Evolutionary conservation across 2,797 vertebrate genomes (phyloP), one percentile per base, ranked within the genome.

Genomic region (Dendrocincla tyrannina): DNA sequence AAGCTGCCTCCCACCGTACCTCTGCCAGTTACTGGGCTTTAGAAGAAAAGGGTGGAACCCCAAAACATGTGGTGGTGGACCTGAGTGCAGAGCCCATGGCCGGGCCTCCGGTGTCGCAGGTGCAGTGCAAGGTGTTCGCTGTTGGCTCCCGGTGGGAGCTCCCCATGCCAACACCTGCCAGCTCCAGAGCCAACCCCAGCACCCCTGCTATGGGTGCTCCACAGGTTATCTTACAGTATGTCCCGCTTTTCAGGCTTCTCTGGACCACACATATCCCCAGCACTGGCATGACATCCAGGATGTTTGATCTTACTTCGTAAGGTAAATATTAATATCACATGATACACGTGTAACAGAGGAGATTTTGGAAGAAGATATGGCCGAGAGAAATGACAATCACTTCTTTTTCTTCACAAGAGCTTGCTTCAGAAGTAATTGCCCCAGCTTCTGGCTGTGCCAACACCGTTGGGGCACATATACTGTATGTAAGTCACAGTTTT

Each of bases 11-110:
- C 50, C 1, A 4, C 10, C 1, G 1, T 2, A 4, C n/a, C 7
- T 2, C 44, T 7, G 50, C 1, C 1, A 25, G 1, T 2, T 0
- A 1, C 0, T 5, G 17, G 44, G 22, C 33, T 35, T 33, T 4
- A 8, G 35, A 32, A 39, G 35, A 39, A 9, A 25, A 22, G 53
- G 56, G 42, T 8, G 10, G 63, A 25, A 4, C 8, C 19, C 18
- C 13, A 12, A 8, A 27, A 8, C 0, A 9, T 17, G 18, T 9
- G 30, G 10, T 17, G 30, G 49, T 14, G 13, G 17, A 3, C 35
- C 27, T 7, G 6, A 24, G 22, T 11, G 9, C 22, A 15, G 19
- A 23, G 16, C 44, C 25, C 5, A 13, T 7, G n/a, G 19, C 47
- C 8, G 15, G 25, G 32, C 4, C 28, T 25, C 19, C 13, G 9